phyloP scores from a whole-genome alignment of 2,113 vertebrate species.

The Lophotis ruficrista region DNA sequence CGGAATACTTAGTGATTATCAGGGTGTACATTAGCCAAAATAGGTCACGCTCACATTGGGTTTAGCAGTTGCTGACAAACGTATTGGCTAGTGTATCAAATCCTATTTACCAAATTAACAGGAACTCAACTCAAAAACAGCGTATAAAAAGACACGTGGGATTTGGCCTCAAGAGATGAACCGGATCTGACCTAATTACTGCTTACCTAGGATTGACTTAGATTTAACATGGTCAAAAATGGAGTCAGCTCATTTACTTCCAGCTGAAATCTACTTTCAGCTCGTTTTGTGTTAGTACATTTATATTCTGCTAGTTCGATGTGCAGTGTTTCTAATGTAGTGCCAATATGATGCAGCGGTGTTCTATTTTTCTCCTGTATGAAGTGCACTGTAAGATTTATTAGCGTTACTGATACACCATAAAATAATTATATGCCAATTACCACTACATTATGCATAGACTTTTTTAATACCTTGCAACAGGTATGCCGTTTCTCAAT shows the following conservation, averaged over 20 bases:
- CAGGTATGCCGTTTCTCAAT: neutral
- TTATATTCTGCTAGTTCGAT: neutral
- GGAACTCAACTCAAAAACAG: neutral
- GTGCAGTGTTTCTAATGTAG: neutral
- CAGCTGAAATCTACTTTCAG: neutral
- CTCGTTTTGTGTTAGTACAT: neutral
- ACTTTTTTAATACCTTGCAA: neutral
- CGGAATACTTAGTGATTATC: neutral
- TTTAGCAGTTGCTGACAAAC: neutral
- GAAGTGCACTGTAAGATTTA: neutral
- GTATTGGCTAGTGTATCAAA: rapidly evolving
- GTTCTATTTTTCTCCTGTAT: neutral
- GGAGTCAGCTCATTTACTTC: neutral
- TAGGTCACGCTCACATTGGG: neutral
- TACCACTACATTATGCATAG: neutral
- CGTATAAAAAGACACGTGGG: rapidly evolving
- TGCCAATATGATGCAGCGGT: neutral
- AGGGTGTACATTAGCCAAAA: neutral
- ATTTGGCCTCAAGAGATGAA: neutral
- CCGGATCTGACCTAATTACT: neutral
- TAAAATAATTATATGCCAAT: neutral
- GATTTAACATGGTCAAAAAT: neutral
- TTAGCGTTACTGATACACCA: neutral
- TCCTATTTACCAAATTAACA: neutral
- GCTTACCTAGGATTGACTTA: neutral